Evolutionary conservation across 2,797 vertebrate genomes (phyloP), one percentile per base, ranked within the genome.

Genomic region (Sebastes kiyomatsui): DNA sequence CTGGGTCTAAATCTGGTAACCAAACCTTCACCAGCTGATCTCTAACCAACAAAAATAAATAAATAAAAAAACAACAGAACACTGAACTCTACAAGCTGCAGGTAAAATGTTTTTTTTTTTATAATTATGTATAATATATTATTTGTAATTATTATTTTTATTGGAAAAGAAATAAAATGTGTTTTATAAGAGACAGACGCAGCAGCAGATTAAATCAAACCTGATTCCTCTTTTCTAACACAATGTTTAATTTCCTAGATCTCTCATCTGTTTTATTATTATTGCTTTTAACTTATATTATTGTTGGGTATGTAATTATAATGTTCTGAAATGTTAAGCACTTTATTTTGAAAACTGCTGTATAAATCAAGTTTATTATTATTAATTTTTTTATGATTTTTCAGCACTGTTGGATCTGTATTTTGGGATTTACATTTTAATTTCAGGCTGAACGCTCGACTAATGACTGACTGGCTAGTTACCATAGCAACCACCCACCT

Each of bases 341-440:
- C 49, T n/a, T 54, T 54, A 54, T n/a, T 52, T 18, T 54, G 49
- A n/a, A 54, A 54, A 54, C 8, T 9, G 9, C 49, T 54, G 20
- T 46, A 46, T 46, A 46, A 46, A 46, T 46, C 16, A 42, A 52
- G 49, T 52, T 52, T 52, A 52, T 52, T 52, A 52, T n/a, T n/a
- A 42, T 16, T 7, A 42, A 16, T 42, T 42, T 42, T 6, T 35
- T 8, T 33, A 23, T 30, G 35, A 42, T 30, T 70, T 55, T 67
- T 30, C 14, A 18, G n/a, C 27, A 4, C 35, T 0, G 5, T 4
- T 5, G 12, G 30, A 49, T 72, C 42, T 73, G 64, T 3, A 46
- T 73, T 79, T 75, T 35, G n/a, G 64, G 79, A 84, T 84, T 84
- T 80, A 76, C 82, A 80, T 84, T 69, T 78, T 78, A 77, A 84